These are phyloP conservation scores for Eristalis intricaria DNA, from an alignment of 2,888 invertebrate genomes.

Conservation along the genomic window DNA sequence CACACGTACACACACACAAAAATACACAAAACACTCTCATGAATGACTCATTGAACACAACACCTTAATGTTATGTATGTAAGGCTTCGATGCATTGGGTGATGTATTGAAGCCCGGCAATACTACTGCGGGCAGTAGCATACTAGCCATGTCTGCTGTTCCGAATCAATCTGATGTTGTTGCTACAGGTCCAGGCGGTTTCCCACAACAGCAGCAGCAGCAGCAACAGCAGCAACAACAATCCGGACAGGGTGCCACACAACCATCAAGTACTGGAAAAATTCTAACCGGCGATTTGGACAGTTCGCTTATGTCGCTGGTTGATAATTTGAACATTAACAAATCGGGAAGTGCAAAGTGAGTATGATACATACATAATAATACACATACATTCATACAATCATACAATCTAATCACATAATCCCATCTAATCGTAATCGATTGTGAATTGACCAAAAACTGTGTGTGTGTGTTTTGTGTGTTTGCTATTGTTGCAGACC, in stretches of 20 bases:
- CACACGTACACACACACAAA: constrained; percentile 14
- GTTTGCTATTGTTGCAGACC: constrained; percentile 83
- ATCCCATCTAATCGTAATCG: constrained; percentile 3
- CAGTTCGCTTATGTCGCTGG: constrained; percentile 94
- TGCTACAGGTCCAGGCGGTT: constrained; percentile 78
- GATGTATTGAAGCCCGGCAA: constrained; percentile 86
- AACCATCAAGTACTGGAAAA: constrained; percentile 84
- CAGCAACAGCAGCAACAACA: constrained; percentile 77
- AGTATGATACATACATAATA: constrained; percentile 79
- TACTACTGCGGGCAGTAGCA: constrained; percentile 71
- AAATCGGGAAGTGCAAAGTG: constrained; percentile 87
- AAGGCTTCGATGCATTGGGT: constrained; percentile 89
- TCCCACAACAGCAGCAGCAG: constrained; percentile 76
- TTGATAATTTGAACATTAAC: constrained; percentile 95
- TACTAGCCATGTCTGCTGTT: constrained; percentile 73
- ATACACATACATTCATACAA: not conserved
- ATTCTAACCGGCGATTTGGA: constrained; percentile 96
- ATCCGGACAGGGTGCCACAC: constrained; percentile 79
- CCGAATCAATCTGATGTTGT: constrained; percentile 80
- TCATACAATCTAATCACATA: not conserved
- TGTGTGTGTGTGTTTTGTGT: constrained; percentile 31
- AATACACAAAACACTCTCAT: constrained; percentile 42
- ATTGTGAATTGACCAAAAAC: constrained; percentile 51
- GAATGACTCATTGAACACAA: not conserved
- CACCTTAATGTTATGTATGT: constrained; percentile 68